A percentile compares a stretch with the other conserved stretches of the same genome.
These are phyloP conservation scores for Auanema sp. DNA, from an alignment of 2,888 invertebrate species.

Conservation along the genomic window DNA sequence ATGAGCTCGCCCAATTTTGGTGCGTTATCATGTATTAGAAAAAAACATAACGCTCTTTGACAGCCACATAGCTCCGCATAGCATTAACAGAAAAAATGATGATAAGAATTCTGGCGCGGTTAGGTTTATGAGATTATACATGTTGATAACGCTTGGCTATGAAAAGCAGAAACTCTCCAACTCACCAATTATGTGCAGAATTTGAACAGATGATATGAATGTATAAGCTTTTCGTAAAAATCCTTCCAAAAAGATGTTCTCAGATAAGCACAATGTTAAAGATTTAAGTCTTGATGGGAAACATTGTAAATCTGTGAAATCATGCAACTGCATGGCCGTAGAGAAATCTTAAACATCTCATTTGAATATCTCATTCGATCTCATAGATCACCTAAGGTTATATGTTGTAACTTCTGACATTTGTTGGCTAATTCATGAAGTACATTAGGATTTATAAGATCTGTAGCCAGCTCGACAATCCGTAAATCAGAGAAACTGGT, in stretches of 20 bases:
- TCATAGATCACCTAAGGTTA: constrained; percentile 74
- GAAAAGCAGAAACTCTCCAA: constrained; percentile 1
- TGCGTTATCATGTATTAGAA: too few relatives aligned
- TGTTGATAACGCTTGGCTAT: too few relatives aligned
- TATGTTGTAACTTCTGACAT: constrained; percentile 90
- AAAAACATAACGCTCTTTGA: too few relatives aligned
- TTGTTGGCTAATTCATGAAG: constrained; percentile 93
- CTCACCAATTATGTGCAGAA: constrained; percentile 88
- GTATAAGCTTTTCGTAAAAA: constrained; percentile 99
- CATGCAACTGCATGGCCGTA: constrained; percentile 98
- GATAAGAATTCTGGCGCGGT: constrained; percentile 4
- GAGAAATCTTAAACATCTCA: constrained; percentile 79
- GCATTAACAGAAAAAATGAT: constrained; percentile 1
- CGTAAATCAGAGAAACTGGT: constrained; percentile 81
- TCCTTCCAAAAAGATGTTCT: constrained; percentile 99
- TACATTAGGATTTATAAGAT: constrained; percentile 91
- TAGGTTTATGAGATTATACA: too few relatives aligned
- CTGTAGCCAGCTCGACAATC: constrained; percentile 90
- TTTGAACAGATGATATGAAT: constrained; percentile 95
- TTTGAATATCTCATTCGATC: constrained; percentile 14
- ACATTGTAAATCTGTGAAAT: constrained; percentile 97
- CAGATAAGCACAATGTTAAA: constrained; percentile 90
- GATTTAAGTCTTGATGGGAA: constrained; percentile 95
- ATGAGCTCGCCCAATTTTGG: too few relatives aligned
- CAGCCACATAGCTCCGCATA: too few relatives aligned